Evolutionary conservation across 2,888 invertebrate genomes (phyloP).

Genomic region (Nymphalis c-album): DNA sequence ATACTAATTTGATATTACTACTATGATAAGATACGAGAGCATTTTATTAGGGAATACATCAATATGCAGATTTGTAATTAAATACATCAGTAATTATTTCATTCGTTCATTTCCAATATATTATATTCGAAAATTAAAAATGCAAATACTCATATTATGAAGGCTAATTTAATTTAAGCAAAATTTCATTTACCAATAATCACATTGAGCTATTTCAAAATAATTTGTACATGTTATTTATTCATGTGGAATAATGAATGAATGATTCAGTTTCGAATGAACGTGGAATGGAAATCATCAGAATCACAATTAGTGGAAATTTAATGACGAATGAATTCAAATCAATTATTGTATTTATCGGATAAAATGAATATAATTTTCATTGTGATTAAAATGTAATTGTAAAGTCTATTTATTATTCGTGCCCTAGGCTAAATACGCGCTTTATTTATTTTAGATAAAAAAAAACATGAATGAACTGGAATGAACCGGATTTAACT

Average conservation of each 20-base stretch:
- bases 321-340: slow-evolving; percentile 12
- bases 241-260: slow-evolving; percentile 14
- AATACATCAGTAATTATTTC: too few species aligned
- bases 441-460: neutral
- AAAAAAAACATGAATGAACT: too few species aligned
- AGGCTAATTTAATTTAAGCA: neutral
- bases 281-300: slow-evolving; percentile 12
- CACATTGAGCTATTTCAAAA: slow-evolving; percentile 9
- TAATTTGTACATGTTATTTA: slow-evolving; percentile 7
- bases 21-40: too few species aligned
- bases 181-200: slow-evolving; percentile 14
- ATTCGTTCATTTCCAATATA: too few species aligned
- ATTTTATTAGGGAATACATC: too few species aligned
- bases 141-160: neutral
- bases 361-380: slow-evolving; percentile 1
- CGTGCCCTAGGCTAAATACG: neutral
- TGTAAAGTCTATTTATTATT: neutral
- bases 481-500: too few species aligned
- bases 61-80: too few species aligned
- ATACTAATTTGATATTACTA: too few species aligned
- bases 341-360: slow-evolving; percentile 10
- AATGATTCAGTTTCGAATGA: slow-evolving; percentile 8
- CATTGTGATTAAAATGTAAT: neutral
- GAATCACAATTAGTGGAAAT: slow-evolving; percentile 16
- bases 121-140: neutral